These are phyloP conservation scores for Macaca mulatta DNA, from an alignment of 2,113 vertebrate genomes.

Conservation along the genomic window DNA sequence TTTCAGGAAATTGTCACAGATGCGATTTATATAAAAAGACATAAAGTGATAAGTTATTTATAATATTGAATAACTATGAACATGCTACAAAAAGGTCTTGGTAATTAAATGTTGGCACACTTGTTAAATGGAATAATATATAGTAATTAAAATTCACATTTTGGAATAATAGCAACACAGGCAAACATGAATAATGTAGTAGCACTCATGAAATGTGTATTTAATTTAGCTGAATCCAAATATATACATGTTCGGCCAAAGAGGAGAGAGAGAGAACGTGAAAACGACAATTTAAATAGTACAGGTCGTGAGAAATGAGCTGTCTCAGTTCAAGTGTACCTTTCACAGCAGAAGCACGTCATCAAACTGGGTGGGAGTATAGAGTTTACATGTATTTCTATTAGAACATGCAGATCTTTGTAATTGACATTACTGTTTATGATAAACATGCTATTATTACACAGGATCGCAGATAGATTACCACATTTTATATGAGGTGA, in stretches of 20 bases:
- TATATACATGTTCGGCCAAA: background rate
- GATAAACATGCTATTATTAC: background rate
- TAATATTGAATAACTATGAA: background rate
- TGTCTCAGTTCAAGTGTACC: background rate
- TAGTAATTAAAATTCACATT: background rate
- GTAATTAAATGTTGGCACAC: background rate
- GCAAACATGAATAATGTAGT: background rate
- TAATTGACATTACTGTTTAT: rapidly evolving
- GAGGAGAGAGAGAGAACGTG: background rate
- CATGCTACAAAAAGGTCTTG: background rate
- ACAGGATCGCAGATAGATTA: too few relatives aligned
- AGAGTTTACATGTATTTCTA: background rate
- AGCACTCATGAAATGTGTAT: background rate
- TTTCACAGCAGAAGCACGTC: rapidly evolving
- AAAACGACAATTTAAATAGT: background rate
- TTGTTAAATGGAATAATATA: background rate
- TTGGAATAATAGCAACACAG: background rate
- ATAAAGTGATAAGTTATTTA: background rate
- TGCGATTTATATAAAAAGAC: background rate
- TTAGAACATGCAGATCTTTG: background rate
- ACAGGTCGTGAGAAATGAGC: background rate
- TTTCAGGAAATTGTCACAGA: background rate
- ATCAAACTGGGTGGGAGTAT: rapidly evolving
- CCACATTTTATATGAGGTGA: too few relatives aligned
- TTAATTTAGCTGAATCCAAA: background rate